Evolutionary conservation across 2,797 vertebrate species (phyloP), one percentile per base, ranked within the genome.

Genomic region (Takifugu ocellatus): DNA sequence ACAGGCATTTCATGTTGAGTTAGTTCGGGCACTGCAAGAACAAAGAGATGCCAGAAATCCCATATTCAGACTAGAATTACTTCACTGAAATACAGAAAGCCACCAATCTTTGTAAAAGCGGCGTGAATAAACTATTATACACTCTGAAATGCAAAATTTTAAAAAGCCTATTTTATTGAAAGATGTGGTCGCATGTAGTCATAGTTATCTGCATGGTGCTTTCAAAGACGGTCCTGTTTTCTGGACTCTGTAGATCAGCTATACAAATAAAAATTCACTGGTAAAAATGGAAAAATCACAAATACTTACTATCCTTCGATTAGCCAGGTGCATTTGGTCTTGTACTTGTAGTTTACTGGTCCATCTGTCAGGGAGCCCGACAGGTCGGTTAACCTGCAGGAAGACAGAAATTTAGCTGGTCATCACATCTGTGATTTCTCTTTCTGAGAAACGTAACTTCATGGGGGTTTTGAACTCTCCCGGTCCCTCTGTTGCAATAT

Each of bases 281-380:
- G 4, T 25, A 8, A 24, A 48, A 8, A 25, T n/a, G 2, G 11
- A 46, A 17, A 51, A 63, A 55, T 39, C 9, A 45, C 0, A 25
- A 5, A 53, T 66, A 87, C 85, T 85, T 49, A 87, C 83, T 59
- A 93, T 87, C 93, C 94, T 84, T 95, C 94, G 77, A 95, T 95
- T 51, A 97, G 89, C 95, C 95, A 97, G 48, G 94, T 96, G 76
- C 95, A 97, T 77, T 97, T 97, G 53, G 95, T 97, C 88, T 97
- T 97, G 88, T 96, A 95, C 77, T 96, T 96, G 56, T 97, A 97
- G 88, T 96, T 96, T 65, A 94, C 92, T 53, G 95, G 95, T 78
- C 95, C 95, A 0, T 87, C 94, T 71, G 94, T 95, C 88, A 96
- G 91, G 24, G 89, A 94, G 74, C 94, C 94, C 11, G 94, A 92